Evolutionary conservation across 64 coral and sea anemone genomes (phyloP).

Genomic region (Astreopora myriophthalma): DNA sequence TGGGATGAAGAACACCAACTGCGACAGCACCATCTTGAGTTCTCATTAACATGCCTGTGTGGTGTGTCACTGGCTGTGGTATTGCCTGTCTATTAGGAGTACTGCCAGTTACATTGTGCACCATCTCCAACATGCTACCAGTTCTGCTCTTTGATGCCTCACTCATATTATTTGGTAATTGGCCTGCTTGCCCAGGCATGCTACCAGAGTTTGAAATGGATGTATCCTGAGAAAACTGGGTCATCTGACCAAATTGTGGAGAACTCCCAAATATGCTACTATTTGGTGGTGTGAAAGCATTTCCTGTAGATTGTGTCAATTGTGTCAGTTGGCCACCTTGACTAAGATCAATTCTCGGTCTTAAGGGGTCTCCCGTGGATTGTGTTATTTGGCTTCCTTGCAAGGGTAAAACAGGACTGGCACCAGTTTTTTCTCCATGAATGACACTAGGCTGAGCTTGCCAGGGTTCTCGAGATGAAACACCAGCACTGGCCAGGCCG

Average conservation of each 20-base stretch:
- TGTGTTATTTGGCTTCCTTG: not conserved
- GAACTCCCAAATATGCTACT: not conserved
- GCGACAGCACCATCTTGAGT: not conserved
- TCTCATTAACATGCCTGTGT: not conserved
- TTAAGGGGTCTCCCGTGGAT: not conserved
- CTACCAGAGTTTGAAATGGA: not conserved
- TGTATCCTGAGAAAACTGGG: not conserved
- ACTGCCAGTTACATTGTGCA: not conserved
- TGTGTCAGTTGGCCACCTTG: conserved; percentile 10
- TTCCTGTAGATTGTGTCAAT: not conserved
- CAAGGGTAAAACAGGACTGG: not conserved
- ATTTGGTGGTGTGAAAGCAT: not conserved
- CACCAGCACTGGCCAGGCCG: not conserved
- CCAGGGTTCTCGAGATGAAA: not conserved
- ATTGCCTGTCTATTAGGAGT: not conserved
- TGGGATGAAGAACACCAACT: too few relatives aligned
- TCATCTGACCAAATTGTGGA: not conserved
- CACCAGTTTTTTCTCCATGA: not conserved
- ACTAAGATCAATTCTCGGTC: not conserved
- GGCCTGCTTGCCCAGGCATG: not conserved
- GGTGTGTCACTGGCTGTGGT: not conserved
- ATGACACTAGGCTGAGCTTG: too few relatives aligned
- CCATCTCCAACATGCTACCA: not conserved
- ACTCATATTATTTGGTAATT: not conserved
- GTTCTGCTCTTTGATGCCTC: not conserved